A percentile compares a stretch with the other conserved stretches of the same genome.
Conservation (phyloP, 1,140 invertebrate species). For the Ectropis grisescens region DNA sequence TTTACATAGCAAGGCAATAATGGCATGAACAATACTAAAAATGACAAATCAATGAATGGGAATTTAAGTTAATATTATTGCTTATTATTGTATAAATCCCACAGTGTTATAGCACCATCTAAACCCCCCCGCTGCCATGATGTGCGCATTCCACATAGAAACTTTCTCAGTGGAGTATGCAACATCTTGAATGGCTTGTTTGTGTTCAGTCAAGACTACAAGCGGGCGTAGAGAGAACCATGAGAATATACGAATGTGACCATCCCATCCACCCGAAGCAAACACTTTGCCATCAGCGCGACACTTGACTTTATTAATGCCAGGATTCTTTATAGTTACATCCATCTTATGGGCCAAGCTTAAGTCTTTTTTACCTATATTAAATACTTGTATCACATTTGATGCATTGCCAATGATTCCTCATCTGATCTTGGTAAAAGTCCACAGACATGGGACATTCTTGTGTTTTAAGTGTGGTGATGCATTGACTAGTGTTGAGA, state of each 20-base stretch:
- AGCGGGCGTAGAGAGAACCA: slow-evolving; percentile 82
- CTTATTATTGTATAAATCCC: slow-evolving; percentile 78
- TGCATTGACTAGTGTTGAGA: slow-evolving; percentile 70
- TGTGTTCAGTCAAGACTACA: slow-evolving; percentile 81
- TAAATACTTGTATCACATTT: slow-evolving; percentile 72
- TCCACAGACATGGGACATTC: slow-evolving; percentile 78
- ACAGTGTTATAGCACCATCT: slow-evolving; percentile 80
- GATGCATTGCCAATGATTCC: slow-evolving; percentile 77
- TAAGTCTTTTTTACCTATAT: slow-evolving; percentile 69
- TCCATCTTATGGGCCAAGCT: slow-evolving; percentile 72
- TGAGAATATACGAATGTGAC: slow-evolving; percentile 81
- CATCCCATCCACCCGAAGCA: slow-evolving; percentile 82
- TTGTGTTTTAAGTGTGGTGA: slow-evolving; percentile 72
- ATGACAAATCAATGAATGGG: too few relatives aligned
- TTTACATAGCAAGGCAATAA: slow-evolving; percentile 51
- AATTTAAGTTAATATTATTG: too few relatives aligned
- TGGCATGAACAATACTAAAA: slow-evolving; percentile 19
- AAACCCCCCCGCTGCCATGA: slow-evolving; percentile 81
- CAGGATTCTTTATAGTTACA: slow-evolving; percentile 77
- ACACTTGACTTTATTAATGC: slow-evolving; percentile 78
- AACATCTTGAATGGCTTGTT: slow-evolving; percentile 77
- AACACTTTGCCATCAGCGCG: slow-evolving; percentile 82
- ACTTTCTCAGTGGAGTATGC: slow-evolving; percentile 74
- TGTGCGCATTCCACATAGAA: slow-evolving; percentile 75
- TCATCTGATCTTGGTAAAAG: slow-evolving; percentile 74